A percentile compares a stretch with the other conserved stretches of the same genome.
These are phyloP conservation scores for Epinotia bilunana DNA, from an alignment of 2,888 invertebrate genomes.

Conservation along the genomic window DNA sequence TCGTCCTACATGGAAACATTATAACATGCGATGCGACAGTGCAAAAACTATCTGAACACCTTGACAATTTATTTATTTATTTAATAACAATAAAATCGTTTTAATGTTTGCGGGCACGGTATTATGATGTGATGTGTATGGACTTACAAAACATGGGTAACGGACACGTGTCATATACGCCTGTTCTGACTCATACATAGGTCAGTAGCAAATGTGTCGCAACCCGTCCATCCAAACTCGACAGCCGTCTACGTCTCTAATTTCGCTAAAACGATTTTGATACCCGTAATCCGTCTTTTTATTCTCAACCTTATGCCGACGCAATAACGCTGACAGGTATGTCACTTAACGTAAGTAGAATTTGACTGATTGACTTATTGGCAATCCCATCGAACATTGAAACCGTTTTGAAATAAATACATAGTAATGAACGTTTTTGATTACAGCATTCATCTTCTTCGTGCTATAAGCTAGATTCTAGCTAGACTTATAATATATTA, in stretches of 20 bases:
- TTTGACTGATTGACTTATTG: constrained; percentile 44
- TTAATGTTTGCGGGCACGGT: no score
- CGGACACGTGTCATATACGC: constrained; percentile 2
- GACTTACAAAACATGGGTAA: neutral
- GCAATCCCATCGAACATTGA: constrained; percentile 36
- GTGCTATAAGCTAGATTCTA: neutral
- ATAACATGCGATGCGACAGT: no score
- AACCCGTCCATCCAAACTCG: constrained; percentile 43
- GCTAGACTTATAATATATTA: constrained; percentile 1
- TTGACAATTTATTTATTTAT: no score
- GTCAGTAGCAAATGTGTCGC: constrained; percentile 44
- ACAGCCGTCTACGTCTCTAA: constrained; percentile 45
- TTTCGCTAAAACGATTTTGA: constrained; percentile 44
- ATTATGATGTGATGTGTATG: no score
- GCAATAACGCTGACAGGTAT: constrained; percentile 21
- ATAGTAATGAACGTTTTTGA: constrained; percentile 30
- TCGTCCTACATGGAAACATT: no score
- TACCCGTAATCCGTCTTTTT: constrained; percentile 3
- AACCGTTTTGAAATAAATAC: constrained; percentile 38
- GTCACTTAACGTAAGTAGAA: constrained; percentile 29
- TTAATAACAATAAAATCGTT: no score
- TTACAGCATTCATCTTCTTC: constrained; percentile 29
- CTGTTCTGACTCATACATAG: constrained; percentile 37
- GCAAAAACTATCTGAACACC: no score
- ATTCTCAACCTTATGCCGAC: constrained; percentile 26